phyloP scores from a whole-genome alignment of 2,888 invertebrate species.

The Timema podura region DNA sequence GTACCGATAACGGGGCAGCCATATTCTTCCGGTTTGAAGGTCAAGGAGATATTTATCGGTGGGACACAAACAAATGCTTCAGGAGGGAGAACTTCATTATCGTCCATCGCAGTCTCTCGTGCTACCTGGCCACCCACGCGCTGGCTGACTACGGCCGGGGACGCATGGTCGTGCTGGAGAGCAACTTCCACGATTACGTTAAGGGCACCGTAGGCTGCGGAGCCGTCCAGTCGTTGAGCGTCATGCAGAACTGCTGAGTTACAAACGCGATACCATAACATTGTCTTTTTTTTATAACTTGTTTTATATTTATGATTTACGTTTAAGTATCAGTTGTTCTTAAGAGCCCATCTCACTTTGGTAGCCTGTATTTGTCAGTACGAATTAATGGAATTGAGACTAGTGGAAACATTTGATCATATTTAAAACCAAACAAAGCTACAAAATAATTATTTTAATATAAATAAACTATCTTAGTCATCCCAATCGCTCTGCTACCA shows the following conservation, averaged over 20 bases:
- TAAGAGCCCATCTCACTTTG: no score
- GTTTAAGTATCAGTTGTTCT: no score
- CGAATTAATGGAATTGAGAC: no score
- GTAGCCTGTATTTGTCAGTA: no score
- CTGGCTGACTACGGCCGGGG: constrained; percentile 53
- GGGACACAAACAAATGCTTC: constrained; percentile 58
- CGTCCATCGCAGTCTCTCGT: constrained; percentile 56
- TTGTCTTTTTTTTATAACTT: no score
- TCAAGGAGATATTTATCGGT: constrained; percentile 58
- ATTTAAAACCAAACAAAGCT: no score
- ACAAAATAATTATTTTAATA: no score
- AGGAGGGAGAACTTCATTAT: constrained; percentile 53
- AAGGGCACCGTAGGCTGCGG: constrained; percentile 56
- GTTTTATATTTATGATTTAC: no score
- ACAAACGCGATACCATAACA: no score
- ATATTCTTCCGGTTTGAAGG: constrained; percentile 61
- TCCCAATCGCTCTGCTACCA: no score
- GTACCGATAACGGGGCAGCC: constrained; percentile 56
- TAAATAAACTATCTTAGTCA: no score
- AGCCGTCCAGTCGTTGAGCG: constrained; percentile 44
- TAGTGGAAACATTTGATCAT: no score
- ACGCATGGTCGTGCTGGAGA: constrained; percentile 61
- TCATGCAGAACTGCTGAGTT: constrained; percentile 12
- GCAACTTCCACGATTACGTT: constrained; percentile 63
- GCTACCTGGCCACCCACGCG: constrained; percentile 58